Conservation (phyloP, 2,113 vertebrate genomes). For the Acrocephalus kingi region DNA sequence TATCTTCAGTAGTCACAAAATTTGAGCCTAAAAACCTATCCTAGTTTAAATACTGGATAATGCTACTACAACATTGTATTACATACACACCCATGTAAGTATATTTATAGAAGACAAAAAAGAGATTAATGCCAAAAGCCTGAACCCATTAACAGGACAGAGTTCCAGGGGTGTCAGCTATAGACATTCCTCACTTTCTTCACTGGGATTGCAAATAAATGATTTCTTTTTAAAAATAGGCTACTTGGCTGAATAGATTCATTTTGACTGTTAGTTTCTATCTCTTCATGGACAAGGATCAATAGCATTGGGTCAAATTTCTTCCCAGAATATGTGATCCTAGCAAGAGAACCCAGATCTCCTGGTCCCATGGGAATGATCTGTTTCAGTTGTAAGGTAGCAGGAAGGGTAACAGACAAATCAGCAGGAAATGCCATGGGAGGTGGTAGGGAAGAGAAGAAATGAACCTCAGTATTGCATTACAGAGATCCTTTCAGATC, state of each 20-base stretch:
- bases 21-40: background rate
- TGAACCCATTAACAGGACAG: background rate
- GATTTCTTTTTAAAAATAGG: fast-evolving
- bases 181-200: background rate
- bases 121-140: background rate
- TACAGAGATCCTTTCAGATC: background rate
- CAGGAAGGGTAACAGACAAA: background rate
- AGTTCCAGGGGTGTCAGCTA: background rate
- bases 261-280: background rate
- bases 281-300: background rate
- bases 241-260: background rate
- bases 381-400: background rate
- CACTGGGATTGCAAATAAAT: background rate
- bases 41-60: background rate
- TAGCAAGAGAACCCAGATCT: background rate
- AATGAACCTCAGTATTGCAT: background rate
- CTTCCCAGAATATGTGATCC: background rate
- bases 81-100: fast-evolving
- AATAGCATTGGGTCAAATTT: background rate
- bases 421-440: background rate
- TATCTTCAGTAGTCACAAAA: background rate
- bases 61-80: background rate
- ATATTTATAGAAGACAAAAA: background rate
- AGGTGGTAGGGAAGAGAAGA: background rate
- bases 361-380: background rate